Base-by-base conservation (phyloP, 2,888 invertebrate genomes). In the Drosophila conformis region DNA sequence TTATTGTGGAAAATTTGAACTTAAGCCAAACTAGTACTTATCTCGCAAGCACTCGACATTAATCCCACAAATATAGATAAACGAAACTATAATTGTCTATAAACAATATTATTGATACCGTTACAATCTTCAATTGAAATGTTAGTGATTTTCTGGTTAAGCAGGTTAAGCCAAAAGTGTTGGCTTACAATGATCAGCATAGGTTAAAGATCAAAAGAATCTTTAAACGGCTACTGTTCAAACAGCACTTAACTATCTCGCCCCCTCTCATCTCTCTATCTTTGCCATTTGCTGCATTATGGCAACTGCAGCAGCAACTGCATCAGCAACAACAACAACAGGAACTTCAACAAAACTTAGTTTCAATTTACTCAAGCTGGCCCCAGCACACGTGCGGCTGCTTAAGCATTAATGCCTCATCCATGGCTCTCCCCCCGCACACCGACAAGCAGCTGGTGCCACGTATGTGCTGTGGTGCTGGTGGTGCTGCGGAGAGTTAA, bases 331-430 rank as follows among this genome's bases (percentile, higher is more conserved):
- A 57, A n/a, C 42, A 56, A 46, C 36, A 38, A 21, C n/a, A 53
- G 35, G 31, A 61, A 60, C 49, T 62, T 61, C 62, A 69, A 67
- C 59, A 66, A 72, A 70, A 53, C 71, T 74, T 76, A 64, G 68
- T 76, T 79, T 71, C 57, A 74, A 63, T 81, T 78, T 69, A 70
- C 53, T 51, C 73, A 61, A 82, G 64, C 65, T 33, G 63, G 58
- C 68, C 52, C 31, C 74, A 62, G 64, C 73, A 82, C 82, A 82
- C 82, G 86, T 86, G 82, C 86, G 87, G 75, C 87, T 83, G 81
- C 78, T 83, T 83, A 87, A 81, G 56, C 78, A 81, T 80, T 65
- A 74, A 56, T 54, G 56, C 78, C 54, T 40, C 62, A 60, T 53
- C 36, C 49, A 42, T n/a, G 54, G 67, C 51, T 4, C 35, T 35